These are phyloP conservation scores for Exaiptasia diaphana DNA, from an alignment of 64 coral and sea anemone species.

Conservation along the genomic window DNA sequence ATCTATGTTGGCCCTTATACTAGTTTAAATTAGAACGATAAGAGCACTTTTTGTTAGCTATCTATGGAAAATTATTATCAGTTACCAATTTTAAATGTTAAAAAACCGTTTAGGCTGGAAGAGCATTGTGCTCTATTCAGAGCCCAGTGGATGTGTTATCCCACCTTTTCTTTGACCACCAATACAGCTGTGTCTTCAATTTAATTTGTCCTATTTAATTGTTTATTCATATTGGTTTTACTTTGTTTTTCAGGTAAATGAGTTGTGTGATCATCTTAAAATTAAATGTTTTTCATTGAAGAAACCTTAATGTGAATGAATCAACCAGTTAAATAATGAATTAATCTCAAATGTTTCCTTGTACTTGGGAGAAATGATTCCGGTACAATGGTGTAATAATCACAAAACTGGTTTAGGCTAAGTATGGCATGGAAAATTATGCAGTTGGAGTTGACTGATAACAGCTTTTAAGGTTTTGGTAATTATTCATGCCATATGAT, in stretches of 20 bases:
- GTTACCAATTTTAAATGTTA: neutral
- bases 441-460: too few species aligned
- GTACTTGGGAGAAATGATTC: too few species aligned
- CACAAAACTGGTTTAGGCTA: too few species aligned
- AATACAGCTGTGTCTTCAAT: neutral
- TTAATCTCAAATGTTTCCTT: too few species aligned
- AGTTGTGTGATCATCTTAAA: constrained; percentile 77
- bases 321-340: too few species aligned
- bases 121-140: too few species aligned
- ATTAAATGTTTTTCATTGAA: constrained; percentile 77
- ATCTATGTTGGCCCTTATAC: neutral
- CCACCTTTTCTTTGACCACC: neutral
- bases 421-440: too few species aligned
- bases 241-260: constrained; percentile 57
- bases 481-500: too few species aligned
- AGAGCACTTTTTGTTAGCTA: too few species aligned
- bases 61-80: neutral
- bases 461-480: too few species aligned
- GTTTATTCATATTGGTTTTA: neutral
- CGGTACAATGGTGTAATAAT: too few species aligned
- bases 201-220: neutral
- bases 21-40: neutral
- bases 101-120: neutral
- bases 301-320: constrained; percentile 65
- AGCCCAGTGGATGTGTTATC: too few species aligned